phyloP scores from a whole-genome alignment of 1,140 invertebrate species.

The Hypsibius dujardini region DNA sequence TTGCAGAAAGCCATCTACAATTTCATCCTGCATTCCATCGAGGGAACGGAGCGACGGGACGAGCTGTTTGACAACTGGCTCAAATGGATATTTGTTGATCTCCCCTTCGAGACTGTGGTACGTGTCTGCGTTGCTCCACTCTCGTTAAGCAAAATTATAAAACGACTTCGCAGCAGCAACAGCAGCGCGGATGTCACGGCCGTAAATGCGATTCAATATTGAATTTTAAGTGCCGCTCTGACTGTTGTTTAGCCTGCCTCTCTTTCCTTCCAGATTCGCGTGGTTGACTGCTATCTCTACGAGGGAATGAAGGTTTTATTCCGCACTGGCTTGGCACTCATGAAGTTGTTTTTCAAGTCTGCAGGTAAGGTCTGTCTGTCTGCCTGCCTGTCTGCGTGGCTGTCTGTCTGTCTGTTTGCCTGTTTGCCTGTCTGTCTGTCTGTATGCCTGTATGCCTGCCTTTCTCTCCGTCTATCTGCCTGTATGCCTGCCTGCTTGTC shows the following conservation, averaged over 20 bases:
- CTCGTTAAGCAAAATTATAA: not conserved
- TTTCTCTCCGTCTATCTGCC: no score
- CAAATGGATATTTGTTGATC: slow-evolving; percentile 82
- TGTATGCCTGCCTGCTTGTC: no score
- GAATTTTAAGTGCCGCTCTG: not conserved
- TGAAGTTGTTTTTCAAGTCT: slow-evolving; percentile 67
- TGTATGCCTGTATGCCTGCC: no score
- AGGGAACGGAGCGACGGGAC: slow-evolving; percentile 29
- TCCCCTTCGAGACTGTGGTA: slow-evolving; percentile 79
- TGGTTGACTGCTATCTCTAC: slow-evolving; percentile 89
- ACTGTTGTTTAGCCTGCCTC: not conserved
- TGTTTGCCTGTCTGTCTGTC: no score
- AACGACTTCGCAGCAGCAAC: not conserved
- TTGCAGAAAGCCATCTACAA: slow-evolving; percentile 67
- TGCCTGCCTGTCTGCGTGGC: slow-evolving; percentile 17
- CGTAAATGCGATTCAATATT: not conserved
- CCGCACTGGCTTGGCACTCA: slow-evolving; percentile 67
- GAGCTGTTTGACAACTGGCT: slow-evolving; percentile 56
- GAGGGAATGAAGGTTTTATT: slow-evolving; percentile 91
- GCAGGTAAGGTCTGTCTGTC: slow-evolving; percentile 35
- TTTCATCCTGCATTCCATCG: slow-evolving; percentile 40
- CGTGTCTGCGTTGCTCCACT: slow-evolving; percentile 23
- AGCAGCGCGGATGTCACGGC: not conserved
- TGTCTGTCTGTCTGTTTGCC: no score
- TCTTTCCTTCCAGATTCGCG: slow-evolving; percentile 45